phyloP scores from a whole-genome alignment of 2,888 invertebrate genomes.

The Drosophila infuscata region DNA sequence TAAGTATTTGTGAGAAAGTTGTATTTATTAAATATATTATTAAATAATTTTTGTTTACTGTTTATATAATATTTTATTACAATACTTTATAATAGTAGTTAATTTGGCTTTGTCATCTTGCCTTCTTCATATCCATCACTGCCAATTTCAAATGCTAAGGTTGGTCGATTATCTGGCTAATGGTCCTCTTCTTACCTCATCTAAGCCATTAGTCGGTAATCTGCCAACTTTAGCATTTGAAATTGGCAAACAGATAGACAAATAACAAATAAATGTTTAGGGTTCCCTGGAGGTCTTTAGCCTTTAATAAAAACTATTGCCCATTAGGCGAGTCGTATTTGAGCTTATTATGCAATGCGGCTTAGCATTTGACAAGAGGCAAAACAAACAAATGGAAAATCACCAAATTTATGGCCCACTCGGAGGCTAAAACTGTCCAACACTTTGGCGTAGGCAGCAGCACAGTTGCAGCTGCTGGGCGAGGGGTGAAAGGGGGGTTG shows the following conservation, averaged over 20 bases:
- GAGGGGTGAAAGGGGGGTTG: not conserved
- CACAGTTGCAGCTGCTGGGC: constrained; percentile 14
- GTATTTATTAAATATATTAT: not conserved
- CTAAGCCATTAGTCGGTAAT: constrained; percentile 4
- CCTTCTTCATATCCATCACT: not conserved
- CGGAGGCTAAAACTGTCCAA: constrained; percentile 48
- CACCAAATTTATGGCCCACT: constrained; percentile 70
- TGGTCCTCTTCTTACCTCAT: not conserved
- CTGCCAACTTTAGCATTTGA: not conserved
- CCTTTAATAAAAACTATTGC: constrained; percentile 44
- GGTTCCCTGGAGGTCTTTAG: constrained; percentile 9
- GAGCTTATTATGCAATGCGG: constrained; percentile 60
- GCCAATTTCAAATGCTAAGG: too few relatives aligned
- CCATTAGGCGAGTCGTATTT: constrained; percentile 21
- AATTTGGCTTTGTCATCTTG: not conserved
- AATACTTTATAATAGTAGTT: not conserved
- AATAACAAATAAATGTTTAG: not conserved
- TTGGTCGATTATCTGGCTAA: too few relatives aligned
- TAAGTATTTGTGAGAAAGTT: not conserved
- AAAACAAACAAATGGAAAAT: constrained; percentile 43
- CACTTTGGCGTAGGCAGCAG: constrained; percentile 48
- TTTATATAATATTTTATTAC: not conserved
- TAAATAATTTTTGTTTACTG: not conserved
- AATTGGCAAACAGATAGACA: constrained; percentile 2
- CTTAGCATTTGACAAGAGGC: constrained; percentile 45